Base-by-base conservation (phyloP, 2,797 vertebrate genomes). In the Percopsis omiscomaycus region DNA sequence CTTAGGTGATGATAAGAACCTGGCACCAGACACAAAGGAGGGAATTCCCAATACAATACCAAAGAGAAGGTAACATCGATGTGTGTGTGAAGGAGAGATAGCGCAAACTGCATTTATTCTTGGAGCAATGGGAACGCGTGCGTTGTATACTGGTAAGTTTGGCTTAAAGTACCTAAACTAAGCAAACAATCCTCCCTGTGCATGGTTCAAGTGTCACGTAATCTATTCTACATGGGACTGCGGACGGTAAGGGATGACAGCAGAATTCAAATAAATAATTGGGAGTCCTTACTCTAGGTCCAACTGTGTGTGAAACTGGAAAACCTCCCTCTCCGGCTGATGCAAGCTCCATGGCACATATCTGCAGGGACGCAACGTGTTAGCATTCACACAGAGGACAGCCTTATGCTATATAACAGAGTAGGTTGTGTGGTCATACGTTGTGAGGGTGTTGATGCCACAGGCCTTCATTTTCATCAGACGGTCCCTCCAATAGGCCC, bases 281-380 rank as follows among this genome's bases (percentile, higher is more conserved):
- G 13, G 13, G 52, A 2, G 9, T 72, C n/a, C 94, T 49, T 90
- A 98, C 97, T 92, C 90, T 52, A 99, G 84, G 85, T 99, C 95
- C 88, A 98, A 89, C 69, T 95, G 92, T 9, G 73, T 88, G 5
- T 88, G 91, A 88, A 99, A 99, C 88, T 94, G 91, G 74, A 96
- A 98, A 32, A 86, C 86, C 1, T 87, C 92, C 85, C 88, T 93
- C 68, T 93, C 86, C 15, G 92, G 92, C 29, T 99, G 94, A 3
- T 99, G 96, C 13, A 98, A 92, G 86, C 92, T 97, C 96, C 96
- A 98, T 0, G 96, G 94, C 46, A 99, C 92, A 0, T 92, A 94
- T 70, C 97, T 98, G 89, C 57, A 88, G 76, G 22, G n/a, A 82
- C 4, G 51, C 13, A 52, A 29, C 5, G 52, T 9, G 11, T 8